Evolutionary conservation across 2,888 invertebrate genomes (phyloP).

Genomic region (Beris morrisii): DNA sequence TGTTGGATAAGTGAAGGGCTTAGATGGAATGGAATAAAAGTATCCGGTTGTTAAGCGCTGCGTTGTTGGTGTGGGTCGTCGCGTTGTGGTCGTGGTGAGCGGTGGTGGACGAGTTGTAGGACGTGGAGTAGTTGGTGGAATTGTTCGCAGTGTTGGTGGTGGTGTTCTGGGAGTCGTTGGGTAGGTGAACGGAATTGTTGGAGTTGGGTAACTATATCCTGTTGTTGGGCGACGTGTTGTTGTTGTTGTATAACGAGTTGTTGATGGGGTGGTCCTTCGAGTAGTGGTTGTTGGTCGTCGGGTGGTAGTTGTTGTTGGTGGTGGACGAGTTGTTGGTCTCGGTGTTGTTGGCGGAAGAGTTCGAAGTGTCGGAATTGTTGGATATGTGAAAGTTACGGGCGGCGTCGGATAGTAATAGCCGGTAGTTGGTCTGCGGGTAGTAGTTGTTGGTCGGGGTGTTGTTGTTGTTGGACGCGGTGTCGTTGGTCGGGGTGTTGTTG

Average conservation of each 20-base stretch:
- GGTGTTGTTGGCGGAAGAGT: conserved; percentile 2
- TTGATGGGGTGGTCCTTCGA: neutral
- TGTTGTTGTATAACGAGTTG: conserved; percentile 1
- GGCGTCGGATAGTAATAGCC: conserved; percentile 9
- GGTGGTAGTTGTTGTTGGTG: neutral
- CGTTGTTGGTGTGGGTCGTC: neutral
- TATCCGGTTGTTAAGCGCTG: conserved; percentile 3
- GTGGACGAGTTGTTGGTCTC: neutral
- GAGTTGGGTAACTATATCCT: conserved; percentile 12
- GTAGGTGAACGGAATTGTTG: conserved; percentile 5
- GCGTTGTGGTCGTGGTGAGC: neutral
- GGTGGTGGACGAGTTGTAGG: neutral
- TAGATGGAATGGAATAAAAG: neutral
- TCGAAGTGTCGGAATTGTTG: neutral
- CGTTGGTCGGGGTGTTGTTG: conserved; percentile 4
- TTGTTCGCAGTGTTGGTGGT: conserved; percentile 4
- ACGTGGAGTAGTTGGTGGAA: neutral
- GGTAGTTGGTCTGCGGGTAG: conserved; percentile 4
- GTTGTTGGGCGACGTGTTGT: conserved; percentile 11
- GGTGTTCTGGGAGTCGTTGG: conserved; percentile 1
- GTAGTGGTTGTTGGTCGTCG: neutral
- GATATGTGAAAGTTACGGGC: neutral
- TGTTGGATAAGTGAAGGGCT: conserved; percentile 13
- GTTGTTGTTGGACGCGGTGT: conserved; percentile 1
- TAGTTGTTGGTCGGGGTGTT: conserved; percentile 1